Conservation (phyloP, 2,888 invertebrate species). For the Pterobdella sp. region DNA sequence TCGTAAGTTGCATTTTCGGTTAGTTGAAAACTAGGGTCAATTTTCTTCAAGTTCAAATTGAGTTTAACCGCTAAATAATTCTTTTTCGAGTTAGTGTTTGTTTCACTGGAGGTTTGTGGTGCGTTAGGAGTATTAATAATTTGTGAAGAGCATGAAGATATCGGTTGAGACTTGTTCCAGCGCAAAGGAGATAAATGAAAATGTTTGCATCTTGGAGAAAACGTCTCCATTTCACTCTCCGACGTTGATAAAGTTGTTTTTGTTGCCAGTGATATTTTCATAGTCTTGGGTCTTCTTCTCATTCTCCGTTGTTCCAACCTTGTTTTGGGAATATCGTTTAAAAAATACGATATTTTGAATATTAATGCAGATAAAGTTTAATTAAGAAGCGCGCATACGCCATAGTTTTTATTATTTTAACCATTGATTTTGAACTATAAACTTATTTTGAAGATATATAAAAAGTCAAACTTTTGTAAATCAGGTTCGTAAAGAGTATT, state of each 20-base stretch:
- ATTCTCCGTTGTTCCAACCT: neutral
- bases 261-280: slow-evolving; percentile 14
- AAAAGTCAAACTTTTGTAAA: neutral
- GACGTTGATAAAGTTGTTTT: slow-evolving; percentile 27
- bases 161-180: neutral
- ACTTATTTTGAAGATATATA: too few species aligned
- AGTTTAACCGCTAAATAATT: neutral
- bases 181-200: neutral
- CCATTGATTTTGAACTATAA: too few species aligned
- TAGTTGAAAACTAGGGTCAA: neutral
- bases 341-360: too few species aligned
- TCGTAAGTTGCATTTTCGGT: neutral
- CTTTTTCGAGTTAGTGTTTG: neutral
- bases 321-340: too few species aligned
- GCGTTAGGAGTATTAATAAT: neutral
- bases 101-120: slow-evolving; percentile 6
- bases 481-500: neutral
- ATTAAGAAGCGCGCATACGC: too few species aligned
- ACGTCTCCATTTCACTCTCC: slow-evolving; percentile 28
- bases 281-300: slow-evolving; percentile 20
- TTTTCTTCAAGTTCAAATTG: neutral
- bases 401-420: too few species aligned
- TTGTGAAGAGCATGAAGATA: slow-evolving; percentile 22
- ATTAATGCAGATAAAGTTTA: too few species aligned
- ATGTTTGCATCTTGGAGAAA: neutral